Conservation (phyloP, 1,140 invertebrate species). For the Polypedilum vanderplanki region DNA sequence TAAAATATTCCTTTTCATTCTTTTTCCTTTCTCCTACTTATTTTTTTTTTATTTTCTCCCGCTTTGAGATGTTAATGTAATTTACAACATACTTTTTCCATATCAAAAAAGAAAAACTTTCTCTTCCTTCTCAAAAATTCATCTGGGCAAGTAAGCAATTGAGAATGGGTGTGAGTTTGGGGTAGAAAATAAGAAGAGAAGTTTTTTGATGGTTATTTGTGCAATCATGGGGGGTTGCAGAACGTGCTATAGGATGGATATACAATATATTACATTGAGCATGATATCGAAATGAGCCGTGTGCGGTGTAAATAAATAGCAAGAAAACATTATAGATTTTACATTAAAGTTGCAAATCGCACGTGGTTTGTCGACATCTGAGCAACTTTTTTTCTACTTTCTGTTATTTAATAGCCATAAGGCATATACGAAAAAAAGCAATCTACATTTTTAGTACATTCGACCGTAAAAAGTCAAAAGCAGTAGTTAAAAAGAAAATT, state of each 20-base stretch:
- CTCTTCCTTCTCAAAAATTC: not conserved
- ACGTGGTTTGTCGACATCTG: not conserved
- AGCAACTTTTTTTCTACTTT: not conserved
- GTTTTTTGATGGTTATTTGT: constrained; percentile 7
- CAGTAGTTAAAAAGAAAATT: not conserved
- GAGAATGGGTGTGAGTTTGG: not conserved
- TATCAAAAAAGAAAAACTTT: constrained; percentile 10
- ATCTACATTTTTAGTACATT: not conserved
- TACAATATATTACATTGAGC: not conserved
- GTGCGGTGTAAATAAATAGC: not conserved
- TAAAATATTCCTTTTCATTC: too few relatives aligned
- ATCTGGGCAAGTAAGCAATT: not conserved
- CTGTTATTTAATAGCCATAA: not conserved
- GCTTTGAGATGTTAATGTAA: constrained; percentile 28
- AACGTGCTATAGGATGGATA: not conserved
- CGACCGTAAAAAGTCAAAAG: not conserved
- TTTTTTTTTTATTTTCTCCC: not conserved
- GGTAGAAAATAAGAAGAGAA: not conserved
- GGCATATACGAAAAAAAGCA: not conserved
- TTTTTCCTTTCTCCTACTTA: not conserved
- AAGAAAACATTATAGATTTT: constrained; percentile 9
- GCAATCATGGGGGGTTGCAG: constrained; percentile 8
- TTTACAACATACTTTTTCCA: constrained; percentile 25
- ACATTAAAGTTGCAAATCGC: constrained; percentile 17
- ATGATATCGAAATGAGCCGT: not conserved